Evolutionary conservation across 1,140 invertebrate species (phyloP), one percentile per base, ranked within the genome.

Genomic region (Dendroctonus ponderosae): DNA sequence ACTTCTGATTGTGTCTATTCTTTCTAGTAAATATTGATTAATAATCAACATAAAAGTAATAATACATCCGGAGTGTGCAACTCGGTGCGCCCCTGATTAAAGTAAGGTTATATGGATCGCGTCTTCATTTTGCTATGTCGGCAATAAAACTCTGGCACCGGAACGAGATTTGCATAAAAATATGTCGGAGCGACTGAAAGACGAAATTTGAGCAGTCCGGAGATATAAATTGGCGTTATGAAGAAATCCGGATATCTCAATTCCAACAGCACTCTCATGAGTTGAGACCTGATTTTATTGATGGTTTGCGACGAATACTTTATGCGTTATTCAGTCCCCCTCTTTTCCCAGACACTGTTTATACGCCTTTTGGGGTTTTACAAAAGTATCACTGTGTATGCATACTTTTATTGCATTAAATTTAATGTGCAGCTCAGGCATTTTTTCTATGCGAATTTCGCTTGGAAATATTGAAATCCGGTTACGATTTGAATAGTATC

Each of bases 131-230:
- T 73, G 71, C 71, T 66, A 54, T 72, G 62, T 60, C 66, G 63
- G 74, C 74, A 77, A 77, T 77, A 77, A 77, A 77, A 75, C 73
- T 74, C 72, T 69, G 74, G 70, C 63, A 71, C 73, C 74, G 75
- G 75, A 75, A 77, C 75, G 73, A 70, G 74, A 73, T 77, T 75
- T 74, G 75, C 74, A 77, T 77, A 75, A 76, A 77, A 77, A 77
- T 77, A 77, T 77, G 75, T 76, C 71, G 67, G 67, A 62, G 52
- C 65, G 49, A 48, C 66, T 67, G 72, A 74, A 68, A 75, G 68
- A 68, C 70, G 69, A 48, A 66, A 68, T 71, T 68, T 59, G 57
- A 62, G 58, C 66, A 62, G 71, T 71, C 73, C 70, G 67, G 43
- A 72, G 70, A 74, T 75, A 76, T 75, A 73, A 76, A 76, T 76